These are phyloP conservation scores for Eulithis prunata DNA, from an alignment of 2,888 invertebrate species.

Conservation along the genomic window DNA sequence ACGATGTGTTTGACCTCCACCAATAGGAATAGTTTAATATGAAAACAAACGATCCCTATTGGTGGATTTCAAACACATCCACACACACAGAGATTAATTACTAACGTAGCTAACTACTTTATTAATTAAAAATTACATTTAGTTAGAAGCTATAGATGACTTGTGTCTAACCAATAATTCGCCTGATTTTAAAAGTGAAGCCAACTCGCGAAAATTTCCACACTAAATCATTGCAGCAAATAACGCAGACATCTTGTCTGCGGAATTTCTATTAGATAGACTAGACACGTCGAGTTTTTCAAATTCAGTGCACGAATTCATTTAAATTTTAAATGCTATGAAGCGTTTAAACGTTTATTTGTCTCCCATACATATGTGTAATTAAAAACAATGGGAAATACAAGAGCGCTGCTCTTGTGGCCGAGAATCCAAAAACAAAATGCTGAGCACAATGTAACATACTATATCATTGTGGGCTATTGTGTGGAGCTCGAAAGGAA, in stretches of 20 bases:
- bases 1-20: too few relatives aligned
- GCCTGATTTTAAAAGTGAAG: background rate
- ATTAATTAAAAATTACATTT: too few relatives aligned
- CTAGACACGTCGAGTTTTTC: constrained; percentile 31
- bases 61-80: too few relatives aligned
- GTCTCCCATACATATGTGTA: constrained; percentile 46
- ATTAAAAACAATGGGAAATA: constrained; percentile 53
- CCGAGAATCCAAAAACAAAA: constrained; percentile 59
- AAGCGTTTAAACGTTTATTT: constrained; percentile 48
- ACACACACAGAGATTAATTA: too few relatives aligned
- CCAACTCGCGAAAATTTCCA: constrained; percentile 3
- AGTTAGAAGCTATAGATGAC: too few relatives aligned
- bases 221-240: constrained; percentile 22
- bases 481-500: constrained; percentile 63
- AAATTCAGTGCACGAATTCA: constrained; percentile 48
- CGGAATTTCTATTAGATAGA: constrained; percentile 31
- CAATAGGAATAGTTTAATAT: too few relatives aligned
- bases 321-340: constrained; percentile 51
- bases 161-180: background rate
- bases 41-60: too few relatives aligned
- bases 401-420: constrained; percentile 50
- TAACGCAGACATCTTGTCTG: constrained; percentile 41
- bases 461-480: constrained; percentile 51
- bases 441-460: constrained; percentile 9
- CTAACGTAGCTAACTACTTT: too few relatives aligned